These are phyloP conservation scores for Parascotia fuliginaria DNA, from an alignment of 2,888 invertebrate species.

Conservation along the genomic window DNA sequence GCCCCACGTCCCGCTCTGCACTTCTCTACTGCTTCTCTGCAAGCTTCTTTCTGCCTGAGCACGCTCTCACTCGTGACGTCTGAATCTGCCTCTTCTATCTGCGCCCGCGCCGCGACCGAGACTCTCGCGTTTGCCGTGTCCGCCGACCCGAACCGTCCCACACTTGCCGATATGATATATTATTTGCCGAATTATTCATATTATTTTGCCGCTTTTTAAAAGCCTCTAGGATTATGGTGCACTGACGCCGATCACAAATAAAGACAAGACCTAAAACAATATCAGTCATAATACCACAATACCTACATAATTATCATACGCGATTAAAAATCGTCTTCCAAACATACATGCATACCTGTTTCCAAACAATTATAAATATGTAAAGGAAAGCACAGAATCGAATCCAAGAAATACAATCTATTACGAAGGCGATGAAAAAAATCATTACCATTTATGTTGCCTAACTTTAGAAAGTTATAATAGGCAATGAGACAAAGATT, in stretches of 20 bases:
- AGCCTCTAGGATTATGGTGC: conserved; percentile 70
- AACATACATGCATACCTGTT: conserved; percentile 30
- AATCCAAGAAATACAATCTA: conserved; percentile 25
- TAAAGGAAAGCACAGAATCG: conserved; percentile 33
- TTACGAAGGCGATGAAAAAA: conserved; percentile 27
- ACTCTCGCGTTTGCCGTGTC: conserved; percentile 33
- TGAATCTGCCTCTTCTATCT: conserved; percentile 62
- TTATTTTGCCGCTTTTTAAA: conserved; percentile 80
- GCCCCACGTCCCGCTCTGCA: conserved; percentile 85
- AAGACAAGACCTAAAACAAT: conserved; percentile 23
- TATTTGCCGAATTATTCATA: conserved; percentile 73
- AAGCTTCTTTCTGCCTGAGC: conserved; percentile 85
- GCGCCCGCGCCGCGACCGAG: conserved; percentile 64
- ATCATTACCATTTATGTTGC: conserved; percentile 28
- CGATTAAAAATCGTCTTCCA: conserved; percentile 28
- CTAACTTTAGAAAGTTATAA: conserved; percentile 47
- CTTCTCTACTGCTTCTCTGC: conserved; percentile 86
- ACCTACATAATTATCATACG: conserved; percentile 29
- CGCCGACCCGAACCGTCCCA: conserved; percentile 64
- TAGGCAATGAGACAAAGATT: conserved; percentile 38
- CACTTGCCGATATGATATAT: conserved; percentile 64
- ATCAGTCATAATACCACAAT: conserved; percentile 31
- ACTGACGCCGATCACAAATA: conserved; percentile 59
- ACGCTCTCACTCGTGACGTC: conserved; percentile 80
- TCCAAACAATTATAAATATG: conserved; percentile 25